Evolutionary conservation across 2,797 vertebrate species (phyloP).

Genomic region (Pipistrellus nathusii): DNA sequence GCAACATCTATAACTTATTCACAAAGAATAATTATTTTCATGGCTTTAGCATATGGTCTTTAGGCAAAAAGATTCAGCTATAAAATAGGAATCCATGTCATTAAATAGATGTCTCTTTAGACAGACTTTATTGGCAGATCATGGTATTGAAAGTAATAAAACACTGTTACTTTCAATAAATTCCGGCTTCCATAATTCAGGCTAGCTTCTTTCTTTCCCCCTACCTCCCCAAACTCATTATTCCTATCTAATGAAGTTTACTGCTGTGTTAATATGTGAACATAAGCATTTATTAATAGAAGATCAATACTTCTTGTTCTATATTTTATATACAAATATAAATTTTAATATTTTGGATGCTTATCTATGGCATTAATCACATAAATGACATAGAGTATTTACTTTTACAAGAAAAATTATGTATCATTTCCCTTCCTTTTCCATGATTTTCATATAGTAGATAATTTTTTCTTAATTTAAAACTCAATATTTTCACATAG

Average conservation of each 20-base stretch:
- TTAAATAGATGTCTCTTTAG: constrained; percentile 50
- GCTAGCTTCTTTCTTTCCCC: background rate
- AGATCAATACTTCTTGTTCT: constrained; percentile 5
- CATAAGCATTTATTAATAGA: background rate
- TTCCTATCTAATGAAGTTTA: constrained; percentile 5
- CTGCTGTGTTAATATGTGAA: background rate
- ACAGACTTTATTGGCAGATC: constrained; percentile 35
- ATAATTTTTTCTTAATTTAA: constrained; percentile 13
- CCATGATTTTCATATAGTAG: background rate
- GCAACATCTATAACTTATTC: background rate
- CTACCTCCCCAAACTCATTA: constrained; percentile 21
- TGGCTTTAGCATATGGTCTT: constrained; percentile 10
- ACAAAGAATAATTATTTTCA: constrained; percentile 28
- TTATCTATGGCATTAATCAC: background rate
- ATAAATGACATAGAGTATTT: background rate
- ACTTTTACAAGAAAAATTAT: constrained; percentile 21
- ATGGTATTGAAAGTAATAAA: constrained; percentile 62
- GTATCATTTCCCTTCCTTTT: background rate
- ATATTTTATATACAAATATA: constrained; percentile 2
- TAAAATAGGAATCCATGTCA: constrained; percentile 29
- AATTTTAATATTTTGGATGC: background rate
- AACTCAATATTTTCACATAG: constrained; percentile 51
- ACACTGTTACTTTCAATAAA: constrained; percentile 29
- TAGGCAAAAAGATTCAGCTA: constrained; percentile 42
- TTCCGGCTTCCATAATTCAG: background rate